Conservation (phyloP, 2,113 vertebrate genomes). For the Laterallus jamaicensis region DNA sequence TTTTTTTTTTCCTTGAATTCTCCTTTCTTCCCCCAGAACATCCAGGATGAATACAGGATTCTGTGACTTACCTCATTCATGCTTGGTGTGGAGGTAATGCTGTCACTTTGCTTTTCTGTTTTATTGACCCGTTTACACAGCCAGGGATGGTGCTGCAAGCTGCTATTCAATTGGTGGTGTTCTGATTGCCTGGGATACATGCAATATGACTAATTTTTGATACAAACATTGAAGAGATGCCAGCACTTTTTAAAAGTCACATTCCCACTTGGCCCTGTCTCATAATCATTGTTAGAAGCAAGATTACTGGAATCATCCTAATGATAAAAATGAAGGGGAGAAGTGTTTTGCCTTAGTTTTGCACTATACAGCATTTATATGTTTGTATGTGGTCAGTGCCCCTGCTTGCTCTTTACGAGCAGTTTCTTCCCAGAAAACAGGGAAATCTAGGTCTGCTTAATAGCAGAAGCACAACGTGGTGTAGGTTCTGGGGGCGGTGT, state of each 20-base stretch:
- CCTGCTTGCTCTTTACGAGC: neutral
- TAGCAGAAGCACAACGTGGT: neutral
- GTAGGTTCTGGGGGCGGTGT: neutral
- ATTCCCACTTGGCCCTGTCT: neutral
- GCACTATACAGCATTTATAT: neutral
- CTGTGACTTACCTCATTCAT: neutral
- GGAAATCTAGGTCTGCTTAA: neutral
- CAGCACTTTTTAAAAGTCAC: neutral
- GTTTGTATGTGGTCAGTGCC: neutral
- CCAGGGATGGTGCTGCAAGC: neutral
- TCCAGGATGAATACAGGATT: neutral
- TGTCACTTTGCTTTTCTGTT: neutral
- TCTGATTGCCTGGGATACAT: neutral
- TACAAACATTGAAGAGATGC: neutral
- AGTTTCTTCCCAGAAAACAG: neutral
- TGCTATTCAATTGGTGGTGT: neutral
- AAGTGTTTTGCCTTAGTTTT: neutral
- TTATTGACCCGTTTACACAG: neutral
- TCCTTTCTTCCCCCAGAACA: neutral
- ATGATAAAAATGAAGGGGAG: neutral
- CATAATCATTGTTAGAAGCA: neutral
- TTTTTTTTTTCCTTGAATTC: neutral
- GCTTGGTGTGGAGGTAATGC: neutral
- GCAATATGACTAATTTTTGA: neutral
- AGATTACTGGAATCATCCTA: neutral